These are phyloP conservation scores for Mastomys natalensis DNA, from an alignment of 2,113 vertebrate species.

Conservation along the genomic window DNA sequence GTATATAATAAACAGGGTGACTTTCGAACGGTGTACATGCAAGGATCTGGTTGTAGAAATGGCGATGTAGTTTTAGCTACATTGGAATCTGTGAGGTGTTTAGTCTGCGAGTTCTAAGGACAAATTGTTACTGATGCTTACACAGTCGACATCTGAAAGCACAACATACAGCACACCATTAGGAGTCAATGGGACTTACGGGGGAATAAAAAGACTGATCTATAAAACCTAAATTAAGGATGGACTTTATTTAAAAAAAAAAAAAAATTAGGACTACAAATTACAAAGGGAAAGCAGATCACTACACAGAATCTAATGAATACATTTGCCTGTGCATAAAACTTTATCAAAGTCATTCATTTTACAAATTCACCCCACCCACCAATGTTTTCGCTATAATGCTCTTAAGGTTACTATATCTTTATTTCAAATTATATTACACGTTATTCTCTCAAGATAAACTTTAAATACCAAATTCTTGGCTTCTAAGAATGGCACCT, in stretches of 20 bases:
- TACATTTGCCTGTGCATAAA: slow-evolving; percentile 72
- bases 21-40: slow-evolving; percentile 66
- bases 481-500: slow-evolving; percentile 78
- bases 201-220: slow-evolving; percentile 45
- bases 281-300: slow-evolving; percentile 83
- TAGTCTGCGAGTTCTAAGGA: slow-evolving; percentile 24
- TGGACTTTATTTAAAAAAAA: slow-evolving; percentile 84
- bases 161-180: slow-evolving; percentile 18
- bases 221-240: slow-evolving; percentile 77
- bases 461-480: slow-evolving; percentile 53
- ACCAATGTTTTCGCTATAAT: slow-evolving; percentile 69
- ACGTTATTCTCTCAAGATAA: slow-evolving; percentile 65
- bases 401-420: slow-evolving; percentile 62
- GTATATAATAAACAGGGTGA: slow-evolving; percentile 67
- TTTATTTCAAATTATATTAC: slow-evolving; percentile 68
- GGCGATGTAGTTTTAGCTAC: slow-evolving; percentile 55
- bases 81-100: slow-evolving; percentile 42
- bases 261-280: slow-evolving; percentile 78
- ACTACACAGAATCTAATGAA: slow-evolving; percentile 75
- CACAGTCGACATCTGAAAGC: slow-evolving; percentile 8
- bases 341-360: slow-evolving; percentile 64
- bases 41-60: slow-evolving; percentile 50
- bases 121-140: slow-evolving; percentile 50
- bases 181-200: slow-evolving; percentile 27
- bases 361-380: slow-evolving; percentile 69